phyloP scores from a whole-genome alignment of 2,888 invertebrate genomes.

The Esperia sulphurella region DNA sequence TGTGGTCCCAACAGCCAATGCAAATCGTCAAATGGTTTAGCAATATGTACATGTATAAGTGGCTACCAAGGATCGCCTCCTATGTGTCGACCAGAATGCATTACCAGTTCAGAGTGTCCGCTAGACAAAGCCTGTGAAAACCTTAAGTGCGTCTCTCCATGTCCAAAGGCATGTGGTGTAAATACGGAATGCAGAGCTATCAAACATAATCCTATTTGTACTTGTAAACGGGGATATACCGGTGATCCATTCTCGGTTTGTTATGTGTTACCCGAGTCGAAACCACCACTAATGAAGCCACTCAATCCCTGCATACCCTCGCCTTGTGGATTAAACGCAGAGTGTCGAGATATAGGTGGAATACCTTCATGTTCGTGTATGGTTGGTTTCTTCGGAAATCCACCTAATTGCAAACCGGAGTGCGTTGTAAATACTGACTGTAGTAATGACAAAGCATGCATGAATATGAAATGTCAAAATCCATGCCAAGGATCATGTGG shows the following conservation, averaged over 20 bases:
- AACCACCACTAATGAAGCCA: slow-evolving; percentile 35
- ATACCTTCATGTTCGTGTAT: slow-evolving; percentile 84
- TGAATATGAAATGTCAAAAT: slow-evolving; percentile 86
- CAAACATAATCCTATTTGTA: slow-evolving; percentile 85
- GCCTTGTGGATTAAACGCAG: slow-evolving; percentile 87
- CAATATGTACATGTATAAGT: slow-evolving; percentile 85
- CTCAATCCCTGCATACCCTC: slow-evolving; percentile 85
- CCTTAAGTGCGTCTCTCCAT: slow-evolving; percentile 85
- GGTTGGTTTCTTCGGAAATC: slow-evolving; percentile 82
- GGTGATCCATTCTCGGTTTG: slow-evolving; percentile 83
- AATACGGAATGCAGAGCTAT: slow-evolving; percentile 85
- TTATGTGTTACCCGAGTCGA: slow-evolving; percentile 44
- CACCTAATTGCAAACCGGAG: slow-evolving; percentile 87
- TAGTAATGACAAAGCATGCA: slow-evolving; percentile 84
- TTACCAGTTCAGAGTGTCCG: slow-evolving; percentile 83
- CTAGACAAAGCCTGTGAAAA: slow-evolving; percentile 83
- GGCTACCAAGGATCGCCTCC: slow-evolving; percentile 84
- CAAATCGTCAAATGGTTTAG: slow-evolving; percentile 75
- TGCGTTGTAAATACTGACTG: slow-evolving; percentile 88
- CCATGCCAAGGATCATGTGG: slow-evolving; percentile 90
- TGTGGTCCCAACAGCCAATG: slow-evolving; percentile 88
- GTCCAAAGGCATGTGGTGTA: slow-evolving; percentile 84
- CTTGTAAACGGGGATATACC: slow-evolving; percentile 80
- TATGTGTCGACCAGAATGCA: slow-evolving; percentile 84
- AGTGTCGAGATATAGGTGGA: slow-evolving; percentile 76